phyloP scores from a whole-genome alignment of 2,797 vertebrate species.

The Sebastes diploproa region DNA sequence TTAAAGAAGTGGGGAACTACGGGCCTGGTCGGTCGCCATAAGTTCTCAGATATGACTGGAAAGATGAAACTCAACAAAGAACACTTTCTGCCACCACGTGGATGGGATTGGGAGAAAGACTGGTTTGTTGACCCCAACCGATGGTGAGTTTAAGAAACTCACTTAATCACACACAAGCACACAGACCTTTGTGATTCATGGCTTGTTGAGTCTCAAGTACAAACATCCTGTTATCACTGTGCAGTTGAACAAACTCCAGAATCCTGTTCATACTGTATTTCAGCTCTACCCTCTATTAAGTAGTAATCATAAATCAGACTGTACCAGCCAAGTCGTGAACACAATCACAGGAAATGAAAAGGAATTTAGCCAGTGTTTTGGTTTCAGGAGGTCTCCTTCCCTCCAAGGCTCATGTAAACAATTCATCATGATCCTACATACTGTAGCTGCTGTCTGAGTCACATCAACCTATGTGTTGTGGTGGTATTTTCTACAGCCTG shows the following conservation, averaged over 20 bases:
- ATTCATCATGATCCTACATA: slow-evolving; percentile 18
- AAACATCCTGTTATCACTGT: slow-evolving; percentile 37
- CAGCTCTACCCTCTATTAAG: neutral
- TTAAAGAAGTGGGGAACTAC: slow-evolving; percentile 97
- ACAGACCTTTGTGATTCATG: neutral
- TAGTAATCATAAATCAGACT: neutral
- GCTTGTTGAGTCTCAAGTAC: neutral
- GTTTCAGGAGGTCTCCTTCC: slow-evolving; percentile 18
- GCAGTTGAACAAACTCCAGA: neutral
- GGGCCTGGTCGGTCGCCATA: slow-evolving; percentile 91
- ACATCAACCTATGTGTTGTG: slow-evolving; percentile 21
- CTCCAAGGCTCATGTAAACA: slow-evolving; percentile 44
- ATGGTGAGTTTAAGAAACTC: slow-evolving; percentile 77
- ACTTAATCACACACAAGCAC: neutral
- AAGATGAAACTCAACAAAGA: slow-evolving; percentile 96
- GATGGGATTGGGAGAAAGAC: slow-evolving; percentile 95
- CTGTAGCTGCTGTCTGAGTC: slow-evolving; percentile 35
- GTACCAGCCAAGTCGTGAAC: neutral
- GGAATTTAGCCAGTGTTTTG: slow-evolving; percentile 44
- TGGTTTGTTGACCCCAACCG: slow-evolving; percentile 94
- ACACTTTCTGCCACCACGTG: slow-evolving; percentile 91
- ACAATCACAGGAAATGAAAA: slow-evolving; percentile 76
- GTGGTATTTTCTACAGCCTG: slow-evolving; percentile 80
- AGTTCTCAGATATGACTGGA: slow-evolving; percentile 96
- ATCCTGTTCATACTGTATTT: slow-evolving; percentile 6